A percentile compares a stretch with the other conserved stretches of the same genome.
phyloP scores from a whole-genome alignment of 2,797 vertebrate species.

The Masticophis lateralis region DNA sequence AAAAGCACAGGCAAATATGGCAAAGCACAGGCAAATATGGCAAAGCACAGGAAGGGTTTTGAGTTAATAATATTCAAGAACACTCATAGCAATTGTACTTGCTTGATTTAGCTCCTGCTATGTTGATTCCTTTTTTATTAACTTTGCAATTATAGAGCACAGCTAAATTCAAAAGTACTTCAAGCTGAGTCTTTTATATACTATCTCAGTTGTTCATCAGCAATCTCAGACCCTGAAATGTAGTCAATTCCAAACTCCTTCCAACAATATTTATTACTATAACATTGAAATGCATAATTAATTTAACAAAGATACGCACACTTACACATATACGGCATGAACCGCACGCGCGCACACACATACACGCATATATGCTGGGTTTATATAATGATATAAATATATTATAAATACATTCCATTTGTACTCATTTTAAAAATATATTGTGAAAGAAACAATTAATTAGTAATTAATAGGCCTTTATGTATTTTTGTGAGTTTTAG shows the following conservation, averaged over 20 bases:
- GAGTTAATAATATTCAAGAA: constrained; percentile 70
- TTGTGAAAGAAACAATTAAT: constrained; percentile 13
- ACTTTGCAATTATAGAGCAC: constrained; percentile 68
- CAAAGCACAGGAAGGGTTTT: constrained; percentile 47
- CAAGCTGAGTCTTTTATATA: constrained; percentile 64
- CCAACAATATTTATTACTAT: not conserved
- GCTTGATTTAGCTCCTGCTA: constrained; percentile 68
- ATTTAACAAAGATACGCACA: constrained; percentile 5
- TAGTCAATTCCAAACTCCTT: constrained; percentile 22
- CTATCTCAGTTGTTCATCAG: constrained; percentile 55
- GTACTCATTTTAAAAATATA: not conserved
- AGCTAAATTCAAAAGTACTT: constrained; percentile 58
- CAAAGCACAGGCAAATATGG: constrained; percentile 26
- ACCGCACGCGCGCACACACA: not conserved
- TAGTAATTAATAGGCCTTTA: not conserved
- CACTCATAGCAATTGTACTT: constrained; percentile 63
- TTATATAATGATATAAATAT: not conserved
- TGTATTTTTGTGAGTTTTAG: not conserved
- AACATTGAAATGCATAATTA: constrained; percentile 27
- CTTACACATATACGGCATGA: not conserved
- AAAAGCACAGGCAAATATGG: not conserved
- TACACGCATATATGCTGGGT: not conserved
- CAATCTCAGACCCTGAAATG: constrained; percentile 51
- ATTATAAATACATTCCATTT: not conserved
- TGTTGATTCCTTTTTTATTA: constrained; percentile 70